phyloP scores from a whole-genome alignment of 2,888 invertebrate genomes.

The Pseudococcus jackbeardsleyi region DNA sequence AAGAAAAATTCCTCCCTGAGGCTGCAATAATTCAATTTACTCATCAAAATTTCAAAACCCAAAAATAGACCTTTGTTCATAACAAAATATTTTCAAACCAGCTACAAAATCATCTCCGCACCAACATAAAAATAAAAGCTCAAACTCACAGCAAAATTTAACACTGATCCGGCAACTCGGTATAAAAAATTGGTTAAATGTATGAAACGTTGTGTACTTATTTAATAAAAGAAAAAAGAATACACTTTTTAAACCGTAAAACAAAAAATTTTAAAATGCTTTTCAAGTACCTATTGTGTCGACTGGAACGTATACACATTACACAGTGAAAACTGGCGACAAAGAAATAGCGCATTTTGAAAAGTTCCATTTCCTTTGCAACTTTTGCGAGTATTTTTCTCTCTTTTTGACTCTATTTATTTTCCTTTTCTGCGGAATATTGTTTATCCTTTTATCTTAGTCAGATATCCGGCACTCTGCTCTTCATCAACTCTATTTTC shows the following conservation, averaged over 20 bases:
- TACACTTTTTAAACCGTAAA: not conserved
- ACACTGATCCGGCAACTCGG: not conserved
- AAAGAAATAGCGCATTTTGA: conserved; percentile 64
- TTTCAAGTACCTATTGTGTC: conserved; percentile 56
- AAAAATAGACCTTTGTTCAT: too few relatives aligned
- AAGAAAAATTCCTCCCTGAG: too few relatives aligned
- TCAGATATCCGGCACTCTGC: conserved; percentile 64
- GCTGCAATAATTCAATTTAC: too few relatives aligned
- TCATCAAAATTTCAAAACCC: too few relatives aligned
- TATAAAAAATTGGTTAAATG: not conserved
- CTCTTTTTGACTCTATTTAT: conserved; percentile 61
- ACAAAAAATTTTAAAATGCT: conserved; percentile 44
- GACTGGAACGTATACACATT: not conserved
- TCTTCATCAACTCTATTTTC: conserved; percentile 62
- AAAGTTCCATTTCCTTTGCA: conserved; percentile 64
- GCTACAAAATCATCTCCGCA: too few relatives aligned
- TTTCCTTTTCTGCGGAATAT: conserved; percentile 63
- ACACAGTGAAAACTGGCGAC: conserved; percentile 61
- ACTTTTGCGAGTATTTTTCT: conserved; percentile 64
- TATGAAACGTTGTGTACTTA: not conserved
- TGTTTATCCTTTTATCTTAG: conserved; percentile 62
- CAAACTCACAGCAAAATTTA: too few relatives aligned
- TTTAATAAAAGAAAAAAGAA: not conserved
- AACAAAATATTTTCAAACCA: too few relatives aligned
- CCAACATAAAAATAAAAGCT: too few relatives aligned